Evolutionary conservation across 1,140 invertebrate species (phyloP).

Genomic region (Pachyrhynchus sulphureomaculatus): DNA sequence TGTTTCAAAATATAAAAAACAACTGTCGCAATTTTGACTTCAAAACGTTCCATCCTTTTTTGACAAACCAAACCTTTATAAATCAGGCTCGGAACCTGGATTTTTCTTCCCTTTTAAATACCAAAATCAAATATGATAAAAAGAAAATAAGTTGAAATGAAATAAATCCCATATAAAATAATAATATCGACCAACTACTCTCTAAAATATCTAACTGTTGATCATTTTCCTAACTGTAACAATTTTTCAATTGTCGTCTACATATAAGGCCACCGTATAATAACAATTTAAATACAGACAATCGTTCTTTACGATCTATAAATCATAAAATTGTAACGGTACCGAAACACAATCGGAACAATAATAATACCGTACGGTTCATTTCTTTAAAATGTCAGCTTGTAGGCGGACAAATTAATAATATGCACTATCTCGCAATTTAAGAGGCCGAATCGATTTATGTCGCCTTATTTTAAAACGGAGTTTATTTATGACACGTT

Average conservation of each 20-base stretch:
- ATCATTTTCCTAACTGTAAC: no score
- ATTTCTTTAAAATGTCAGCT: slow-evolving; percentile 29
- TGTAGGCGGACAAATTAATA: slow-evolving; percentile 32
- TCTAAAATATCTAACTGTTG: no score
- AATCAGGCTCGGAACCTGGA: no score
- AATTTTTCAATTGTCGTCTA: background rate
- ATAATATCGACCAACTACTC: no score
- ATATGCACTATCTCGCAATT: background rate
- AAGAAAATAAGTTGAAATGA: no score
- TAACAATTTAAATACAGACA: slow-evolving; percentile 6
- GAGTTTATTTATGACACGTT: slow-evolving; percentile 3
- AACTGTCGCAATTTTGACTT: no score
- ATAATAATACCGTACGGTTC: slow-evolving; percentile 30
- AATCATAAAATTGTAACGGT: slow-evolving; percentile 27
- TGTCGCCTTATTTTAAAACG: slow-evolving; percentile 10
- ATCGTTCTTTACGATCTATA: slow-evolving; percentile 25
- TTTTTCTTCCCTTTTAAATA: no score
- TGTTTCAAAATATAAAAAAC: no score
- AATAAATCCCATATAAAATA: no score
- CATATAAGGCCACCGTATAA: background rate
- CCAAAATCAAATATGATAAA: no score
- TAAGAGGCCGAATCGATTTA: slow-evolving; percentile 13
- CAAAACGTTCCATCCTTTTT: no score
- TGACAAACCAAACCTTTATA: no score
- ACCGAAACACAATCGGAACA: slow-evolving; percentile 19